Conservation (phyloP, 2,797 vertebrate genomes). For the Oreortyx pictus region DNA sequence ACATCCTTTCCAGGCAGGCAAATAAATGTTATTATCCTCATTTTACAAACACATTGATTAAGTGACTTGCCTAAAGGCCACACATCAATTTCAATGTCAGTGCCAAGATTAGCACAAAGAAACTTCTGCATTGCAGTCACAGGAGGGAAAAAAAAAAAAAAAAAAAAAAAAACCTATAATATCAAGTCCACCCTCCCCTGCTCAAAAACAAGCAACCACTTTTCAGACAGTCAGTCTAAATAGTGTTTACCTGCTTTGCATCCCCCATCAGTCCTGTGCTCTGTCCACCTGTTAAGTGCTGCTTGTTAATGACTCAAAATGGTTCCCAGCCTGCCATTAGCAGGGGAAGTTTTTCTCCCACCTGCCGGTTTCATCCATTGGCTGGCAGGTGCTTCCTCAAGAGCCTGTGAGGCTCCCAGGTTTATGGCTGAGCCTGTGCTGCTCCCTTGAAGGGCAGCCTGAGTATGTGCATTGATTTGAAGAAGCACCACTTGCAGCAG, state of each 20-base stretch:
- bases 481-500: neutral
- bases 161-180: neutral
- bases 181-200: neutral
- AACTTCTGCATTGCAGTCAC: constrained; percentile 29
- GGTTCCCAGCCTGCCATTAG: neutral
- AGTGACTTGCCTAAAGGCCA: constrained; percentile 69
- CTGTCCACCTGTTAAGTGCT: neutral
- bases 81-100: constrained; percentile 53
- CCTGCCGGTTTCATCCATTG: neutral
- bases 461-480: neutral
- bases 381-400: neutral
- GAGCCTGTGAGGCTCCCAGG: neutral
- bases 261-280: neutral
- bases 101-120: constrained; percentile 3
- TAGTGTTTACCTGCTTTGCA: neutral
- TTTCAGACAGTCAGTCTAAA: neutral
- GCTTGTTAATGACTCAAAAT: neutral
- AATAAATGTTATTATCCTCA: constrained; percentile 62
- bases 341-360: fast-evolving
- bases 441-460: fast-evolving
- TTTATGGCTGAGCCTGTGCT: neutral
- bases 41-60: constrained; percentile 71
- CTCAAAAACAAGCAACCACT: neutral
- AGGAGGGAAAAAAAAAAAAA: neutral
- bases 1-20: constrained; percentile 38